Base-by-base conservation (phyloP, 2,797 vertebrate species). In the Poecile montanus region DNA sequence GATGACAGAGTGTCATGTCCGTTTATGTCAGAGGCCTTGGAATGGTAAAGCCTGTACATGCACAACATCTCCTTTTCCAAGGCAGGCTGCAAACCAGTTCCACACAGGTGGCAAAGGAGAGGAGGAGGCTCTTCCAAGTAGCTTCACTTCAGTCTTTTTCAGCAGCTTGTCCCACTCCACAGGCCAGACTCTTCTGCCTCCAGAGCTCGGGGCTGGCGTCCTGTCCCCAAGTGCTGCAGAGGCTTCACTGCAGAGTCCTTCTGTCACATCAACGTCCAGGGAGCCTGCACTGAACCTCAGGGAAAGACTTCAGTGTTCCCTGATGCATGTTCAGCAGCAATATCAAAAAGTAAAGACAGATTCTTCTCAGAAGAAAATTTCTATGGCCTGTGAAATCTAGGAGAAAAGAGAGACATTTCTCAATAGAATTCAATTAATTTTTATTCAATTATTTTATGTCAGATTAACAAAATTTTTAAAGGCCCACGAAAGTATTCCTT, bases 291-390 rank as follows among this genome's bases (percentile, higher is more conserved):
- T 85, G 96, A 97, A 93, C 97, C 81, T 89, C 70, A 94, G 97
- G 97, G 97, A 97, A 97, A 97, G 93, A 42, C 95, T 62, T 29
- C 85, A 75, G 66, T 26, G 73, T 96, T 97, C 98, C 97, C 97
- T 97, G 97, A 96, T 93, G 94, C 45, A 62, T 97, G 97, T 96
- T 97, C 98, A 98, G 97, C 96, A 98, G 98, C 97, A 97, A 81
- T 98, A 98, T 97, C 97, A 98, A 98, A 98, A 98, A 97, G 97
- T 98, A 97, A 98, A 97, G 97, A 97, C 97, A 98, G 98, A 98
- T 98, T 99, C 99, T 99, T 99, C 99, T 99, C 98, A 98, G 99
- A 99, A 99, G 99, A 99, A 99, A 99, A 98, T 98, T 97, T 98
- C 98, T 99, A 99, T 96, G 99, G 99, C 97, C 99, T 99, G 97